Percentiles rank a stretch among this genome's conserved stretches.
Evolutionary conservation across 2,113 vertebrate species (phyloP).

Genomic region (Zosterops japonicus): DNA sequence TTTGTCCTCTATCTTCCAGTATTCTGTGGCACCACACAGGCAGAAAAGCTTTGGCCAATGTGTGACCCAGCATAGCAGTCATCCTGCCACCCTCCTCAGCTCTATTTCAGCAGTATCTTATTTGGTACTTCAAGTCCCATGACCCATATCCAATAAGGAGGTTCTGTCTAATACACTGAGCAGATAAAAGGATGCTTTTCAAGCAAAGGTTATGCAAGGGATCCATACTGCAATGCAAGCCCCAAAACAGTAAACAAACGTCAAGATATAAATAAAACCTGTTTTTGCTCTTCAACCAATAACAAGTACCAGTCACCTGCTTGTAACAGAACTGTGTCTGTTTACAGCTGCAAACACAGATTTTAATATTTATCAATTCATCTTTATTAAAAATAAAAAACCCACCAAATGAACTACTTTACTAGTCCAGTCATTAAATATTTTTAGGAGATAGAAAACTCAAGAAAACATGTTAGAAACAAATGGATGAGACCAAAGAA

Average conservation of each 20-base stretch:
- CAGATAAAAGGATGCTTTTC: constrained; percentile 51
- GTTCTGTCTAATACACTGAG: constrained; percentile 36
- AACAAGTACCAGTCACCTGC: background rate
- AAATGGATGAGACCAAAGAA: background rate
- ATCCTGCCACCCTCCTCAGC: background rate
- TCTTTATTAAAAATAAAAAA: background rate
- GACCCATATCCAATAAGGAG: constrained; percentile 48
- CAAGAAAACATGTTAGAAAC: background rate
- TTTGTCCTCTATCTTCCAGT: background rate
- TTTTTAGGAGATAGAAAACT: background rate
- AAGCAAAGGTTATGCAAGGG: constrained; percentile 28
- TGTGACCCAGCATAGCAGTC: accelerated
- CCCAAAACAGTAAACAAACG: background rate
- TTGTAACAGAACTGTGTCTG: background rate
- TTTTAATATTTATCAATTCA: background rate
- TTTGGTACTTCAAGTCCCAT: constrained; percentile 30
- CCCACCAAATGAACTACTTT: background rate
- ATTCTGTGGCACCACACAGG: background rate
- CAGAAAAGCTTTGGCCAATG: background rate
- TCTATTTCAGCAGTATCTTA: constrained; percentile 9
- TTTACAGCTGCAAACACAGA: background rate
- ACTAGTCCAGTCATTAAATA: background rate
- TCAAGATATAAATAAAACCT: background rate
- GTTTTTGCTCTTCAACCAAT: background rate
- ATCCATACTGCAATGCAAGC: background rate